These are phyloP conservation scores for Alloscopus bannaensis DNA, from an alignment of 2,888 invertebrate species.

Conservation along the genomic window DNA sequence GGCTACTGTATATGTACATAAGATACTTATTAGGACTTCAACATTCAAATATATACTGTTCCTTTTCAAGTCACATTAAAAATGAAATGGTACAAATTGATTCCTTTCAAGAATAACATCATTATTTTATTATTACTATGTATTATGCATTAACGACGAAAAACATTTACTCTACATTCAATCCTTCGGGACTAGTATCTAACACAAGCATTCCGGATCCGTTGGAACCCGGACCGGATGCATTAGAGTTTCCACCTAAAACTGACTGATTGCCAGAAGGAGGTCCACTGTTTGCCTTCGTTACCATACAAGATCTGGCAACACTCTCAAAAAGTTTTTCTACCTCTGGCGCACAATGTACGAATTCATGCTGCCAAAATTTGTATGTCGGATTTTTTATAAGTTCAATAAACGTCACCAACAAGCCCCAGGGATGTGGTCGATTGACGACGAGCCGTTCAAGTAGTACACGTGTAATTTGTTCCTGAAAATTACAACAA, in stretches of 20 bases:
- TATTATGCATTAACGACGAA: conserved; percentile 26
- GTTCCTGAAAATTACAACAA: conserved; percentile 67
- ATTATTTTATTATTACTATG: conserved; percentile 23
- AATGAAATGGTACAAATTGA: conserved; percentile 63
- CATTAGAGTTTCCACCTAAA: conserved; percentile 51
- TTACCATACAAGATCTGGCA: conserved; percentile 94
- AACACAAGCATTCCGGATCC: conserved; percentile 64
- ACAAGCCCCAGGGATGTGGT: conserved; percentile 99
- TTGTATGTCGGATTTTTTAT: conserved; percentile 99
- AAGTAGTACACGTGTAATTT: conserved; percentile 85
- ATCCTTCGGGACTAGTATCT: conserved; percentile 65
- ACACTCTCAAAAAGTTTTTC: conserved; percentile 99
- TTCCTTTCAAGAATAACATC: conserved; percentile 55
- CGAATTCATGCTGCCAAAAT: conserved; percentile 99
- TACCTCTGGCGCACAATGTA: conserved; percentile 99
- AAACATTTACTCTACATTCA: conserved; percentile 62
- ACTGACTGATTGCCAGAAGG: conserved; percentile 55
- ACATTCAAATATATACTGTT: conserved; percentile 63
- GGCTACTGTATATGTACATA: conserved; percentile 44
- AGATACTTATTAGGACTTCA: conserved; percentile 35
- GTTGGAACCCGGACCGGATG: conserved; percentile 62
- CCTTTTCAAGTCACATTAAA: conserved; percentile 65
- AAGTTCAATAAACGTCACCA: conserved; percentile 99
- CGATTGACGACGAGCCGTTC: conserved; percentile 98
- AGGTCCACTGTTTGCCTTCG: conserved; percentile 66